phyloP scores from a whole-genome alignment of 1,140 invertebrate species.

The Drosophila bocqueti region DNA sequence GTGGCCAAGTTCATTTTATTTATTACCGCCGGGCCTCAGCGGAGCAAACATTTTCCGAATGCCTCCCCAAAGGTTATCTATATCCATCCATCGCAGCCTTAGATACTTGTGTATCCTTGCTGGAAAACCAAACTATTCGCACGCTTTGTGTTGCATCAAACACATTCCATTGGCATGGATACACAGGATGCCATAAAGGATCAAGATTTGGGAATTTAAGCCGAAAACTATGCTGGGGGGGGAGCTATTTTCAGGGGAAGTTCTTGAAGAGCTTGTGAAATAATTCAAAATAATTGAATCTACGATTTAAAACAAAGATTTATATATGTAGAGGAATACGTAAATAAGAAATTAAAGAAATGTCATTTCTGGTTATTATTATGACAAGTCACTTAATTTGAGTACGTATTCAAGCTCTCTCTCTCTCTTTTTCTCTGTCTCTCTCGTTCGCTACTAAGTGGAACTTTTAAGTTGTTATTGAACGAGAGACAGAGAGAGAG shows the following conservation, averaged over 20 bases:
- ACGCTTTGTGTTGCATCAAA: slow-evolving; percentile 76
- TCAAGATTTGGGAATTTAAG: slow-evolving; percentile 1
- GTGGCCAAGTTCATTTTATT: slow-evolving; percentile 67
- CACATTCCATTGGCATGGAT: slow-evolving; percentile 54
- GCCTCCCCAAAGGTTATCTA: slow-evolving; percentile 46
- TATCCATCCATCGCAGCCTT: not conserved
- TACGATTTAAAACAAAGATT: not conserved
- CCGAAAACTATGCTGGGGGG: slow-evolving; percentile 4
- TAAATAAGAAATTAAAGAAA: not conserved
- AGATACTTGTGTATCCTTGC: slow-evolving; percentile 7
- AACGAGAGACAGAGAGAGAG: no score
- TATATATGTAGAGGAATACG: not conserved
- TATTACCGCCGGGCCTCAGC: slow-evolving; percentile 64
- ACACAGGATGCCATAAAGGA: not conserved
- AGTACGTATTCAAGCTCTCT: no score
- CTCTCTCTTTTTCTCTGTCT: no score
- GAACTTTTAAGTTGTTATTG: no score
- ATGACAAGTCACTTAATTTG: no score
- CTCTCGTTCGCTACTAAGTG: no score
- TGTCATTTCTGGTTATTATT: not conserved
- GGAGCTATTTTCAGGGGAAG: not conserved
- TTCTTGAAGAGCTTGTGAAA: not conserved
- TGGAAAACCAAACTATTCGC: slow-evolving; percentile 65
- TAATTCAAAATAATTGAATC: not conserved
- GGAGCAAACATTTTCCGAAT: slow-evolving; percentile 68